phyloP scores from a whole-genome alignment of 2,797 vertebrate species.

The Gymnocypris eckloni region DNA sequence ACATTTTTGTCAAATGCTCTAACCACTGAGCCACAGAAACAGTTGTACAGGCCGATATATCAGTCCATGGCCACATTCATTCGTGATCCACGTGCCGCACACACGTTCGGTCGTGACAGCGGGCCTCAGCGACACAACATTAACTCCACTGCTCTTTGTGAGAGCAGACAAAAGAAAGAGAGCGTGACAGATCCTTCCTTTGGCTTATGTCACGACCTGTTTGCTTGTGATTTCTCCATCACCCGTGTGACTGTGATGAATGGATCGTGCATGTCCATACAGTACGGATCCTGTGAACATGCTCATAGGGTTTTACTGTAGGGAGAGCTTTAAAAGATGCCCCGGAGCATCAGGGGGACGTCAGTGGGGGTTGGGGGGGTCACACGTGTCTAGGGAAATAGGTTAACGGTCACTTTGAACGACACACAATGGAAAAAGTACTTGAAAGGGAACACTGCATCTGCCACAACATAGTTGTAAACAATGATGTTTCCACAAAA shows the following conservation, averaged over 20 bases:
- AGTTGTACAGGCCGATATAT: no score
- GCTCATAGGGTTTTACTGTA: background rate
- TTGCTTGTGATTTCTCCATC: slow-evolving; percentile 44
- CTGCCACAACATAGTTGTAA: slow-evolving; percentile 60
- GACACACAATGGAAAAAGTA: slow-evolving; percentile 63
- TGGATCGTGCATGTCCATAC: background rate
- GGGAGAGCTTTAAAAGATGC: slow-evolving; percentile 17
- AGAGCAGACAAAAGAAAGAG: slow-evolving; percentile 74
- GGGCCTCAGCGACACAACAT: slow-evolving; percentile 68
- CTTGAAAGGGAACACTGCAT: slow-evolving; percentile 59
- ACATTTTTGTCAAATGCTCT: no score
- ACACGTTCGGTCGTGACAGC: slow-evolving; percentile 56
- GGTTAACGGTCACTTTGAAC: slow-evolving; percentile 69
- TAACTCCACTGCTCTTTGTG: slow-evolving; percentile 78
- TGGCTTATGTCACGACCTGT: slow-evolving; percentile 56
- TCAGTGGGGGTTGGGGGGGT: slow-evolving; percentile 54
- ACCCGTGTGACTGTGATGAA: background rate
- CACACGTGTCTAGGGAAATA: slow-evolving; percentile 74
- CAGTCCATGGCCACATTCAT: background rate
- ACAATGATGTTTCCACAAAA: slow-evolving; percentile 40
- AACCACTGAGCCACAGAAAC: no score
- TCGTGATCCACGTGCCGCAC: slow-evolving; percentile 61
- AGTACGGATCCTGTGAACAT: background rate
- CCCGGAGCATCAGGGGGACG: background rate
- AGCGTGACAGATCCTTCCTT: slow-evolving; percentile 74